phyloP scores from a whole-genome alignment of 1,140 invertebrate genomes.

The Apis laboriosa region DNA sequence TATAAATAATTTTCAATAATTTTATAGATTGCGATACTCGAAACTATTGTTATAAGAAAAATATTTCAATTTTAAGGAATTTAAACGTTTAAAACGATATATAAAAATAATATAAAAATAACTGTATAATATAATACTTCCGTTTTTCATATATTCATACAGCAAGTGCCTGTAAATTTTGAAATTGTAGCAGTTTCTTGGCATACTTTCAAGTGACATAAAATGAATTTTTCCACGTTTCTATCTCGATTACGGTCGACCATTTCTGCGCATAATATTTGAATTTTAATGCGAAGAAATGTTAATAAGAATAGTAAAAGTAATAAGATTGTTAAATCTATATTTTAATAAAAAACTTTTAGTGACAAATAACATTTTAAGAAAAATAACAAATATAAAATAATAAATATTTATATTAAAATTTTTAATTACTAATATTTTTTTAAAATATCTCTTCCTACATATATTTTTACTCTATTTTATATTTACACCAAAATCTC shows the following conservation, averaged over 20 bases:
- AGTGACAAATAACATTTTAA: too few species aligned
- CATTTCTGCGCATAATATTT: not conserved
- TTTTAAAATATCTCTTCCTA: too few species aligned
- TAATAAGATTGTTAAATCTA: not conserved
- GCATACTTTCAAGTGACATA: not conserved
- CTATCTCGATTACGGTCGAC: not conserved
- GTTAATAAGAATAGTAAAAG: not conserved
- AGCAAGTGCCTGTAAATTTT: not conserved
- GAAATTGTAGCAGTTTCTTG: conserved; percentile 12
- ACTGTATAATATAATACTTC: not conserved
- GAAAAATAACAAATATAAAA: too few species aligned
- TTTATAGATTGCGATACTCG: too few species aligned
- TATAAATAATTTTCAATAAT: too few species aligned
- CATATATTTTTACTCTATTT: too few species aligned
- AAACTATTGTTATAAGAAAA: too few species aligned
- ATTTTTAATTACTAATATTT: too few species aligned
- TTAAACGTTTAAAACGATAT: not conserved
- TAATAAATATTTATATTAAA: too few species aligned
- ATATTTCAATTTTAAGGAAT: not conserved
- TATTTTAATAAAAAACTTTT: not conserved
- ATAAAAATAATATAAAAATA: conserved; percentile 8
- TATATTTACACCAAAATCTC: too few species aligned
- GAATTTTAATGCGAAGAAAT: not conserved
- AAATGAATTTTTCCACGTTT: not conserved
- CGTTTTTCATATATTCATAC: not conserved